A percentile compares a stretch with the other conserved stretches of the same genome.
phyloP scores from a whole-genome alignment of 2,113 vertebrate species.

The Pseudopodoces humilis region DNA sequence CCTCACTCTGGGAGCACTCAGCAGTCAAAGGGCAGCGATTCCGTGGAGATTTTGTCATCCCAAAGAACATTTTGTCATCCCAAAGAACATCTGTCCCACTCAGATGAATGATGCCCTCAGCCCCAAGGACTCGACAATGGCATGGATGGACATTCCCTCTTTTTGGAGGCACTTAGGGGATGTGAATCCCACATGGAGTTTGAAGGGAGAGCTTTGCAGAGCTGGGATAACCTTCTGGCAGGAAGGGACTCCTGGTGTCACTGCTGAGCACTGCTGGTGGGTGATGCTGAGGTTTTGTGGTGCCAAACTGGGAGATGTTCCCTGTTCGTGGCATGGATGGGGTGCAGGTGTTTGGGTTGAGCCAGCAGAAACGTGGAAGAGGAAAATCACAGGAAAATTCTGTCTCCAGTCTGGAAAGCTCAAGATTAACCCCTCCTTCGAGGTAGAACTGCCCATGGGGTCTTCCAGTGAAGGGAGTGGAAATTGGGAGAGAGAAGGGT shows the following conservation, averaged over 20 bases:
- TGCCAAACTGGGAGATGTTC: background rate
- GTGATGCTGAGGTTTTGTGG: background rate
- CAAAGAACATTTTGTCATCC: background rate
- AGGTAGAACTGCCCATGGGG: background rate
- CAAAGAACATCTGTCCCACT: background rate
- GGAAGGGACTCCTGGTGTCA: background rate
- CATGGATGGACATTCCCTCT: background rate
- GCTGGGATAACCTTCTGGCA: background rate
- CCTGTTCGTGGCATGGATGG: fast-evolving
- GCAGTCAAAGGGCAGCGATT: background rate
- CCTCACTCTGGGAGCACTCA: slow-evolving; percentile 6
- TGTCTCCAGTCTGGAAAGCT: background rate
- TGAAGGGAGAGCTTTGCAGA: background rate
- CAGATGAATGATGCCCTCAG: background rate
- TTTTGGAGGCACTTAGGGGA: slow-evolving; percentile 12
- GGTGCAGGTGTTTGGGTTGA: background rate
- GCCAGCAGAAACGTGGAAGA: background rate
- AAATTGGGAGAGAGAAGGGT: background rate
- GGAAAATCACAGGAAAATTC: background rate
- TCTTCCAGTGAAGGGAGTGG: background rate
- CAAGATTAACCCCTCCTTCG: background rate
- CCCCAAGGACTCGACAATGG: background rate
- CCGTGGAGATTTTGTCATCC: background rate
- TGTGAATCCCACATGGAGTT: background rate
- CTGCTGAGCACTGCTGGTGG: background rate